Conservation (phyloP, 2,113 vertebrate genomes). For the Daubentonia madagascariensis region DNA sequence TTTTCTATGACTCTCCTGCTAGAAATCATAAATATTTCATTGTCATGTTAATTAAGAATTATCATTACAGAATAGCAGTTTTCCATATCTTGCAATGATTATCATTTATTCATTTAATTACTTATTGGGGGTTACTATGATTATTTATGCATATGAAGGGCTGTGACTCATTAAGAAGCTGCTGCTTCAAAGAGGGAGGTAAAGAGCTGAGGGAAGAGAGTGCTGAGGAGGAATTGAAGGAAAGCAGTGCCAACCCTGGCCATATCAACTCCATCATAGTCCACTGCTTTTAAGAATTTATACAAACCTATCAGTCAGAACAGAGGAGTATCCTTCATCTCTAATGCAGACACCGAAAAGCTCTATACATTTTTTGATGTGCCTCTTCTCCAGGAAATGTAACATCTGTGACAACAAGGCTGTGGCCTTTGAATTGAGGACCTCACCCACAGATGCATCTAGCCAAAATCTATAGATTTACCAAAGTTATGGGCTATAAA, state of each 20-base stretch:
- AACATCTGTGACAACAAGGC: not conserved
- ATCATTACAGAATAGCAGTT: not conserved
- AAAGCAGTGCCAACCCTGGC: not conserved
- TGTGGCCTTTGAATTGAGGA: not conserved
- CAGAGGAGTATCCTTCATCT: not conserved
- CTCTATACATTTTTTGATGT: not conserved
- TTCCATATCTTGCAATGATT: slow-evolving; percentile 19
- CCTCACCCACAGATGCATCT: not conserved
- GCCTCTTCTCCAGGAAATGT: not conserved
- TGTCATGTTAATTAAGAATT: slow-evolving; percentile 29
- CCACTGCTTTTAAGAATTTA: not conserved
- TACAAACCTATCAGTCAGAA: not conserved
- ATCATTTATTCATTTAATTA: slow-evolving; percentile 30
- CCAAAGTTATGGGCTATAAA: not conserved
- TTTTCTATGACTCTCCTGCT: not conserved
- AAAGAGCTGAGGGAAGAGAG: not conserved
- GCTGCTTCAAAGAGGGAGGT: not conserved
- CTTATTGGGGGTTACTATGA: not conserved
- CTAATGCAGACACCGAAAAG: not conserved
- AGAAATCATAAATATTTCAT: slow-evolving; percentile 60
- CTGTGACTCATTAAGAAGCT: not conserved
- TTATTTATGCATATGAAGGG: not conserved
- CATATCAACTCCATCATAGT: not conserved
- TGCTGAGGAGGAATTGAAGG: not conserved
- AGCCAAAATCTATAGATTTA: not conserved